A percentile compares a stretch with the other conserved stretches of the same genome.
Conservation (phyloP, 2,797 vertebrate species). For the Ptychadena robeensis region DNA sequence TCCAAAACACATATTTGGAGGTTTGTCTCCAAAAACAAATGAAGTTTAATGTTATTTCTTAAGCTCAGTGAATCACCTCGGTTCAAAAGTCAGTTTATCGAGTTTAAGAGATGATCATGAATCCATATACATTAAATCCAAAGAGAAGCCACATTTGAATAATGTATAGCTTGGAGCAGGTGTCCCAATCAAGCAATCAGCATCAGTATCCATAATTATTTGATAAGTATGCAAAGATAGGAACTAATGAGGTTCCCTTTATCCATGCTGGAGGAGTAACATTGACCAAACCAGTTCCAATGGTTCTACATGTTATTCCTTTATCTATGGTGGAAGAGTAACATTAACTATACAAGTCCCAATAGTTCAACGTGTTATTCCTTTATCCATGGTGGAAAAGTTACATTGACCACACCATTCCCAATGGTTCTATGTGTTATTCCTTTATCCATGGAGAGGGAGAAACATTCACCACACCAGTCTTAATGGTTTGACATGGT, state of each 20-base stretch:
- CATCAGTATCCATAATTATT: neutral
- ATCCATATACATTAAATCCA: neutral
- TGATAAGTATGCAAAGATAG: neutral
- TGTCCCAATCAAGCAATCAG: neutral
- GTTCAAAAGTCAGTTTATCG: neutral
- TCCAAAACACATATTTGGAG: neutral
- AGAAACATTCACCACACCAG: too few species aligned
- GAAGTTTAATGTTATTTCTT: neutral
- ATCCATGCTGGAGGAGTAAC: neutral
- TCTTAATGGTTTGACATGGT: too few species aligned
- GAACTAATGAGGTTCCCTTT: neutral
- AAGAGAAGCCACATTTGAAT: neutral
- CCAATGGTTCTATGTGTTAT: too few species aligned
- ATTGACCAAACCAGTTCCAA: constrained; percentile 34
- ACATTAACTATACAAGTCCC: too few species aligned
- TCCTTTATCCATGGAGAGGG: too few species aligned
- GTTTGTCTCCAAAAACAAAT: neutral
- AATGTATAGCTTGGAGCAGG: neutral
- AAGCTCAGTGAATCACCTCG: neutral
- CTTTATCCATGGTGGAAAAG: too few species aligned
- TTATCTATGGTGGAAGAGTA: too few species aligned
- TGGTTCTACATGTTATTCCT: constrained; percentile 1
- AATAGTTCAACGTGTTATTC: too few species aligned
- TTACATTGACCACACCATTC: too few species aligned
- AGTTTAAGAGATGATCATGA: too few species aligned